Evolutionary conservation across 1,140 invertebrate species (phyloP).

Genomic region (Thaumatotibia leucotreta): DNA sequence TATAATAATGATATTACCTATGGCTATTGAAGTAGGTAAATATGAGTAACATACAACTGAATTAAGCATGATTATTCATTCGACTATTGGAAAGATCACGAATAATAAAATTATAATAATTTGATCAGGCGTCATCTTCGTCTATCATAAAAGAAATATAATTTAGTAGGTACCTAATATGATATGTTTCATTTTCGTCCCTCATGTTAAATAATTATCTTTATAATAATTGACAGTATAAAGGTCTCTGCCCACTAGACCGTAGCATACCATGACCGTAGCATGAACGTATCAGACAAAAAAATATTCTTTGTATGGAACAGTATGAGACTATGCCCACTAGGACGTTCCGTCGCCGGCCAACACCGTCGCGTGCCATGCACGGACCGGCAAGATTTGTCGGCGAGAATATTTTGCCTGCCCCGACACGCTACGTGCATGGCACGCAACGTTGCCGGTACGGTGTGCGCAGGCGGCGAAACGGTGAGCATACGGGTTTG

Average conservation of each 20-base stretch:
- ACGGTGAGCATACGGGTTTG: slow-evolving; percentile 13
- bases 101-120: too few relatives aligned
- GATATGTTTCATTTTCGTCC: too few relatives aligned
- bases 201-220: too few relatives aligned
- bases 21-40: too few relatives aligned
- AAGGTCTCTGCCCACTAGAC: slow-evolving; percentile 12
- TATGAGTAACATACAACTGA: too few relatives aligned
- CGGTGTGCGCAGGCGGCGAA: background rate
- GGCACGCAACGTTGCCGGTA: slow-evolving; percentile 15
- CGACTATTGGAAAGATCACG: too few relatives aligned
- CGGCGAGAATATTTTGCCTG: slow-evolving; percentile 15
- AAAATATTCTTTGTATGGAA: slow-evolving; percentile 16
- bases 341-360: slow-evolving; percentile 15
- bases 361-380: background rate
- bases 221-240: too few relatives aligned
- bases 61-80: too few relatives aligned
- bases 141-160: too few relatives aligned
- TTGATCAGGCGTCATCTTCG: too few relatives aligned
- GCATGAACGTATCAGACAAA: slow-evolving; percentile 14
- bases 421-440: slow-evolving; percentile 14
- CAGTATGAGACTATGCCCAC: slow-evolving; percentile 17
- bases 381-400: slow-evolving; percentile 10
- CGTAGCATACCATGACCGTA: background rate
- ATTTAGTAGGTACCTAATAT: too few relatives aligned
- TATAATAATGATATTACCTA: too few relatives aligned